These are phyloP conservation scores for Grantiella picta DNA, from an alignment of 2,113 vertebrate species.

Conservation along the genomic window DNA sequence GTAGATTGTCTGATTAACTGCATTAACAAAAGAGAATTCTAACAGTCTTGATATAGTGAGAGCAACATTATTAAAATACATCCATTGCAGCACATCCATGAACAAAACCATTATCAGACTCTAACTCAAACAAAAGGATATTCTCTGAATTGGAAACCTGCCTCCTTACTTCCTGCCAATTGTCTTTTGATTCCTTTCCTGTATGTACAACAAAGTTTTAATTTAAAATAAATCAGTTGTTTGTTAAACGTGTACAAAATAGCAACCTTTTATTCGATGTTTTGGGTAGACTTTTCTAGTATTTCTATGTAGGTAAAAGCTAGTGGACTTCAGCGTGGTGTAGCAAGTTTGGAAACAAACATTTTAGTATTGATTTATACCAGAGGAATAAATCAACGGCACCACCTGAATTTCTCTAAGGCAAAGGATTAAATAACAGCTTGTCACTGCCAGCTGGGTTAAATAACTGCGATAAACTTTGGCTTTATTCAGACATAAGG, in stretches of 20 bases:
- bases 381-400: background rate
- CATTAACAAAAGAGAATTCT: background rate
- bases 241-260: background rate
- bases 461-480: background rate
- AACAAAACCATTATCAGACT: background rate
- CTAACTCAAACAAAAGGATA: background rate
- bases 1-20: background rate
- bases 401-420: background rate
- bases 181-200: background rate
- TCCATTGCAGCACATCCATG: background rate
- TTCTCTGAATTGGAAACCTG: background rate
- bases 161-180: background rate
- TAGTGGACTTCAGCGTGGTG: no score
- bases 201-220: background rate
- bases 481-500: fast-evolving
- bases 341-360: background rate
- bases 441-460: background rate
- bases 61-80: background rate
- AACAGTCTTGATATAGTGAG: background rate
- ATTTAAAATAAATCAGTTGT: slow-evolving; percentile 31
- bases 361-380: background rate
- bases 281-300: background rate
- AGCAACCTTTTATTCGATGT: background rate
- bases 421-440: background rate
- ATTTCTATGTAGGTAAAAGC: background rate